Conservation (phyloP, 1,140 invertebrate species). For the Acromyrmex charruanus region DNA sequence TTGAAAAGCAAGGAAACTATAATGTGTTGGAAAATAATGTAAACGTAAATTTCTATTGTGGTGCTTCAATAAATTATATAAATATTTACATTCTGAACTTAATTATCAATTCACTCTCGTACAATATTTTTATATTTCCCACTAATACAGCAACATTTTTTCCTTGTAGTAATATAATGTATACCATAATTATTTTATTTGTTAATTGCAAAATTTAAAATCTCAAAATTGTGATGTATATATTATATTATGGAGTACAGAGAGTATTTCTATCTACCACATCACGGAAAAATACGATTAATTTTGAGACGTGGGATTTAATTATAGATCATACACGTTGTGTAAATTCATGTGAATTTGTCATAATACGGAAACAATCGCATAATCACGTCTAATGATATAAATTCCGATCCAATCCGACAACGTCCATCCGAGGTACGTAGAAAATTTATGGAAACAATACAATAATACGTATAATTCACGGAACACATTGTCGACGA, state of each 20-base stretch:
- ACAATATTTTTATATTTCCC: not conserved
- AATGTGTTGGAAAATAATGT: not conserved
- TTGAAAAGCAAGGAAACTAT: not conserved
- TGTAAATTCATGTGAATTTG: constrained; percentile 10
- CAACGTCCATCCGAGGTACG: not conserved
- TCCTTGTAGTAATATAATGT: not conserved
- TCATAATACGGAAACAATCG: not conserved
- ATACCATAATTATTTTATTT: not conserved
- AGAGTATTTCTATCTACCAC: not conserved
- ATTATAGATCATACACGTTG: constrained; percentile 5
- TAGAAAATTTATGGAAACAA: constrained; percentile 53
- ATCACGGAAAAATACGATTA: constrained; percentile 1
- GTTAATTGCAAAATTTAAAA: not conserved
- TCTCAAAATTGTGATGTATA: not conserved
- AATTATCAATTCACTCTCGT: not conserved
- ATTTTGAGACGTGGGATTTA: constrained; percentile 17
- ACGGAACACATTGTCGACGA: not conserved
- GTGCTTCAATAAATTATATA: not conserved
- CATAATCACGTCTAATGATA: constrained; percentile 52
- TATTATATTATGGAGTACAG: not conserved
- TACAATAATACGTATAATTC: constrained; percentile 16
- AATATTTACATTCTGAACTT: not conserved
- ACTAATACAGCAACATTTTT: not conserved
- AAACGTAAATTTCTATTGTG: not conserved
- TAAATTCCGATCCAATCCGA: constrained; percentile 23